Base-by-base conservation (phyloP, 2,797 vertebrate genomes). In the Scleropages formosus region DNA sequence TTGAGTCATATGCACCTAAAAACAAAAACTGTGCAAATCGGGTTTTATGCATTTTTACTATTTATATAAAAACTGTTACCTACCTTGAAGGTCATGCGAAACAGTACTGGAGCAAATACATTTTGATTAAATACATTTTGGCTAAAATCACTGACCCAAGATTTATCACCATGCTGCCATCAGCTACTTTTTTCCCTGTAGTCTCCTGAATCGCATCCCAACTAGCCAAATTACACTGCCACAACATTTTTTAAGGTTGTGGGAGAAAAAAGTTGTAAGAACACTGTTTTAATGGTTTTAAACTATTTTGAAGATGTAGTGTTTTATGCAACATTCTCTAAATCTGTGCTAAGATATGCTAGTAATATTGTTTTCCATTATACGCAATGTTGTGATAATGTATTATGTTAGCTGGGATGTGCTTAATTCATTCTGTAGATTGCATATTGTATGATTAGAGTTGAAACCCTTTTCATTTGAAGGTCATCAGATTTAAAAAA, bases 1-100 rank as follows among this genome's bases (percentile, higher is more conserved):
- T 24, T 24, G n/a, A 61, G 22, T 60, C 74, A 22, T 60, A 63
- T 26, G 66, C 73, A 49, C 51, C 31, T 39, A 39, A 67, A 22
- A 39, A 56, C 65, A 31, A 64, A 76, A 53, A 60, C 56, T 73
- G 71, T 62, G 58, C 69, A 47, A 73, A 27, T 9, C 61, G 26
- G 16, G 73, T 31, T 68, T 26, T 75, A 75, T 20, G 56, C 39
- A 65, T 65, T 69, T 39, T 72, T 71, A 27, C 18, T 31, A 18
- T 18, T 58, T 75, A 53, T 24, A 16, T n/a, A 75, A 74, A 49
- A 56, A 60, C 60, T 75, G 27, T 20, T 60, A 47, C 64, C 62
- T 67, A 75, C 73, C 62, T 53, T 66, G 62, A 67, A 26, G 22
- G 27, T 51, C 66, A 66, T 51, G 58, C 15, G 62, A 75, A 49